Evolutionary conservation across 2,797 vertebrate species (phyloP), one percentile per base, ranked within the genome.

Genomic region (Sylvia borin): DNA sequence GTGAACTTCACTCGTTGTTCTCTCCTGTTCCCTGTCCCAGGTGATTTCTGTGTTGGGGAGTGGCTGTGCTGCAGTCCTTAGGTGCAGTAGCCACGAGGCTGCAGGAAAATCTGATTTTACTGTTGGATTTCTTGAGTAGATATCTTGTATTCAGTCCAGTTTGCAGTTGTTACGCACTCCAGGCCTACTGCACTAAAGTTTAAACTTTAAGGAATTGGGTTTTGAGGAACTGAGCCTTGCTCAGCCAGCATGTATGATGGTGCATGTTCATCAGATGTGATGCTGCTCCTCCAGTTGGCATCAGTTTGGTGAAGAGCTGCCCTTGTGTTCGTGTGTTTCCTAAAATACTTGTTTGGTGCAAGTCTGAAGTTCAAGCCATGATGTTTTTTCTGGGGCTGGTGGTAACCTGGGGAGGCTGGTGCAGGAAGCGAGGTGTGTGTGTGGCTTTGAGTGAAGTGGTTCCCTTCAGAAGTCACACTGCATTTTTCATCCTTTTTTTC

Each of bases 401-500:
- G 93, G 70, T 84, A 4, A 12, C 70, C 76, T 62, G 7, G 8
- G 71, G 82, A 40, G 66, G 86, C 72, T 27, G 72, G 51, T 68
- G 75, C 70, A 80, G 88, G 88, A 50, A 50, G 43, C 2, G 32
- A 76, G 80, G 83, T 57, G 53, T 1, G 34, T 17, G 78, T 83
- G 88, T 65, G 74, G 92, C 86, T 97, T 62, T 70, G 87, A 83
- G 73, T 72, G 82, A 91, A 92, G 92, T 48, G 73, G 17, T 88
- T 94, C 95, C 62, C 50, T 53, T 91, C 93, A 93, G 72, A 92
- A 93, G 50, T 75, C 87, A 51, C 24, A 0, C 72, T 68, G 82
- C 73, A 55, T 83, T 94, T 91, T 71, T 88, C 85, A 84, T 83
- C 53, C 0, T 4, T 43, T 82, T 84, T 58, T 38, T 24, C 24